These are phyloP conservation scores for Tyria jacobaeae DNA, from an alignment of 2,888 invertebrate genomes.

Conservation along the genomic window DNA sequence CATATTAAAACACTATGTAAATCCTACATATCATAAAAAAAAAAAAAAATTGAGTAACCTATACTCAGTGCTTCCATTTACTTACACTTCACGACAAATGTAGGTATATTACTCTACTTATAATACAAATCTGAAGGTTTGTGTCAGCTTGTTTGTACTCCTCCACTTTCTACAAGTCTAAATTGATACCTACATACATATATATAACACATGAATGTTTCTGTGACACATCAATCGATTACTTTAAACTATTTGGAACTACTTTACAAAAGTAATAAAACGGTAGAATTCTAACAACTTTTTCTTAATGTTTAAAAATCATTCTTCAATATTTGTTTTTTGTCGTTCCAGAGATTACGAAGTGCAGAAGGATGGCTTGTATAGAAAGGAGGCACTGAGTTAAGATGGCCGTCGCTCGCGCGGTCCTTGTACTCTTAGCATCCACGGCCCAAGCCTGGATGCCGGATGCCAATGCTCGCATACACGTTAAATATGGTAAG, in stretches of 20 bases:
- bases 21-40: not conserved
- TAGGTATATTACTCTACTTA: not conserved
- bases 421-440: slow-evolving; percentile 85
- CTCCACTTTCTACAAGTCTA: too few species aligned
- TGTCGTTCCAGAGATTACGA: slow-evolving; percentile 70
- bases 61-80: not conserved
- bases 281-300: not conserved
- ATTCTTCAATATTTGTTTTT: slow-evolving; percentile 11
- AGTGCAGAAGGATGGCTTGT: slow-evolving; percentile 72
- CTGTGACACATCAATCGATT: too few species aligned
- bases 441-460: slow-evolving; percentile 89
- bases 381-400: slow-evolving; percentile 73
- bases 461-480: slow-evolving; percentile 90
- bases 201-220: too few species aligned
- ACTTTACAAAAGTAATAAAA: not conserved
- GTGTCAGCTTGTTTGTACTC: too few species aligned
- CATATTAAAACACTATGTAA: too few species aligned
- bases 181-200: too few species aligned
- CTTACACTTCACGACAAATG: not conserved
- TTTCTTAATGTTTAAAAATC: not conserved
- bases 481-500: slow-evolving; percentile 89
- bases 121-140: not conserved
- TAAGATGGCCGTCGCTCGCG: slow-evolving; percentile 83
- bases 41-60: not conserved
- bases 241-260: not conserved